Evolutionary conservation across 2,113 vertebrate species (phyloP).

Genomic region (Oncorhynchus masou): DNA sequence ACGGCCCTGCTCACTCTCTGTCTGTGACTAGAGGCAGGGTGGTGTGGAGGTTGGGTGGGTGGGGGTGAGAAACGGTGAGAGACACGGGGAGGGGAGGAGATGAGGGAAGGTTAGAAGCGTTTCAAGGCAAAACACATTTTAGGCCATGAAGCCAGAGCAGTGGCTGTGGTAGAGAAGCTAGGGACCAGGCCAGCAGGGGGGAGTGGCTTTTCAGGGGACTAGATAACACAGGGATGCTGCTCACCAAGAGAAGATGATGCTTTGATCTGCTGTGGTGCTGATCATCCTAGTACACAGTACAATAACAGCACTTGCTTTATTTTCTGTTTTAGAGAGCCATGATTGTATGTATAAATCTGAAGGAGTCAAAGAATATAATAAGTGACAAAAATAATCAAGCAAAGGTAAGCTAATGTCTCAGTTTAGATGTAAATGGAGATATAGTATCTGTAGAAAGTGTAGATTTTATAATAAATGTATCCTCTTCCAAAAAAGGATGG

Average conservation of each 20-base stretch:
- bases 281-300: no score
- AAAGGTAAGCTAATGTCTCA: no score
- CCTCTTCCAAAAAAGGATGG: no score
- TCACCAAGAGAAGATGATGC: no score
- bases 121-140: constrained; percentile 40
- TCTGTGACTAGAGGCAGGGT: constrained; percentile 78
- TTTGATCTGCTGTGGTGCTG: no score
- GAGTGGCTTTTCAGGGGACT: constrained; percentile 8
- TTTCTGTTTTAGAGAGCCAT: neutral
- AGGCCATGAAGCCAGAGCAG: neutral
- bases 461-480: no score
- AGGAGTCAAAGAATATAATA: no score
- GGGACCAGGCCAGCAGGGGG: constrained; percentile 15
- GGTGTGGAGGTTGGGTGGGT: constrained; percentile 38
- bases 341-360: neutral
- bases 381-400: neutral
- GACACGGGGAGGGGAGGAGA: constrained; percentile 7
- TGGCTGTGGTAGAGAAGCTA: constrained; percentile 36
- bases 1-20: constrained; percentile 94
- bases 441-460: no score
- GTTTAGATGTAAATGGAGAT: no score
- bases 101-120: neutral
- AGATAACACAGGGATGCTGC: no score
- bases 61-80: constrained; percentile 15
- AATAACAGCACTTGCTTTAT: no score